A percentile compares a stretch with the other conserved stretches of the same genome.
phyloP scores from a whole-genome alignment of 2,113 vertebrate species.

The Zosterops lateralis region DNA sequence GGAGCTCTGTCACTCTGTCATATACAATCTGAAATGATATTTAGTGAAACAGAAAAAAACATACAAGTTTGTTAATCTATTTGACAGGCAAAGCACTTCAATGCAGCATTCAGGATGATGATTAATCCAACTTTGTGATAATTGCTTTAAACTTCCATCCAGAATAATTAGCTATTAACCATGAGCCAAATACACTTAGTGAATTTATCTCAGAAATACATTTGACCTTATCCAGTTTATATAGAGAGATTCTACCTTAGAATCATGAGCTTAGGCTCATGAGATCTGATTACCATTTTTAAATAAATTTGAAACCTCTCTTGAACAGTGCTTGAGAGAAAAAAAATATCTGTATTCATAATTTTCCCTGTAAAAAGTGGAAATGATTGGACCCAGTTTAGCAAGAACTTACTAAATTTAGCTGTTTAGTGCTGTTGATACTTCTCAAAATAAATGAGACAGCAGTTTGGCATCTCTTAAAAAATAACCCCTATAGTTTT shows the following conservation, averaged over 20 bases:
- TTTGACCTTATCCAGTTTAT: neutral
- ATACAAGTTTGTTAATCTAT: neutral
- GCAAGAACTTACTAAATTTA: neutral
- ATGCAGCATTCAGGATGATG: neutral
- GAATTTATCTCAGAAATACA: neutral
- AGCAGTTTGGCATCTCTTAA: neutral
- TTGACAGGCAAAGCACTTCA: neutral
- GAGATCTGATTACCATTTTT: neutral
- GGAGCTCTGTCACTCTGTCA: slow-evolving; percentile 61
- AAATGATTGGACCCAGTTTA: neutral
- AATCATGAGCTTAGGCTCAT: neutral
- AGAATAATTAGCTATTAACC: neutral
- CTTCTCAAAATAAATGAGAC: neutral
- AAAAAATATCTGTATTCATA: neutral
- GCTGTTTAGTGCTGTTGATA: neutral
- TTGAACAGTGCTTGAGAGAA: neutral
- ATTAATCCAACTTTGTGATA: neutral
- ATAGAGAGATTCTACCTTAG: neutral
- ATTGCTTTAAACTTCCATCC: neutral
- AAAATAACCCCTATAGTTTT: neutral
- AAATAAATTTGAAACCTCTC: neutral
- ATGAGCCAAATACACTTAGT: neutral
- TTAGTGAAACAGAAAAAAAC: neutral
- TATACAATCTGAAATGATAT: slow-evolving; percentile 77
- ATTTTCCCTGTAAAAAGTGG: neutral